These are phyloP conservation scores for Scylla paramamosain DNA, from an alignment of 1,140 invertebrate genomes.

Conservation along the genomic window DNA sequence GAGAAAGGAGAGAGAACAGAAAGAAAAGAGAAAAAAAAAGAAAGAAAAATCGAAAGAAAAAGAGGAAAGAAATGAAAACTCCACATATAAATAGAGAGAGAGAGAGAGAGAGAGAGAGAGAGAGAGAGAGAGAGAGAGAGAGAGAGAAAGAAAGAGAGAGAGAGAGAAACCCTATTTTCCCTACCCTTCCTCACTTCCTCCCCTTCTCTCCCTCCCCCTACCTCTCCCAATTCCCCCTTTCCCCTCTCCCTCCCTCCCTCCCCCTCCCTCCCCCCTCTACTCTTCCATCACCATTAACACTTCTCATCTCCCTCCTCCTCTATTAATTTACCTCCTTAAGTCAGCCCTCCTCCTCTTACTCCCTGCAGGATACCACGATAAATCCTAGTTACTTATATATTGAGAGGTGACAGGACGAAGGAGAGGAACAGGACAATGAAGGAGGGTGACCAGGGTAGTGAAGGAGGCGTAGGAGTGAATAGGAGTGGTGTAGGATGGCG, in stretches of 20 bases:
- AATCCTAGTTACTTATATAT: not conserved
- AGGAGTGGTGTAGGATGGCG: not conserved
- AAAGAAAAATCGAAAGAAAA: too few relatives aligned
- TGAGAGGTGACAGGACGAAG: too few relatives aligned
- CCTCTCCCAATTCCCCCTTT: not conserved
- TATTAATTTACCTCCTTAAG: not conserved
- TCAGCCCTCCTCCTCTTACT: not conserved
- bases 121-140: too few relatives aligned
- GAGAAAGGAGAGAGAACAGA: too few relatives aligned
- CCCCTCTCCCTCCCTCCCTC: not conserved
- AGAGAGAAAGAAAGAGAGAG: too few relatives aligned
- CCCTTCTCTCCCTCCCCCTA: not conserved
- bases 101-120: too few relatives aligned
- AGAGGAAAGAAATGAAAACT: too few relatives aligned
- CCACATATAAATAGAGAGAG: too few relatives aligned
- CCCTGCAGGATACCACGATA: not conserved
- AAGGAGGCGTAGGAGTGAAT: not conserved
- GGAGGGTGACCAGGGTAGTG: not conserved
- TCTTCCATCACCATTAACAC: not conserved
- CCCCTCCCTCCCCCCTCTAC: not conserved
- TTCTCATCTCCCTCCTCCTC: not conserved
- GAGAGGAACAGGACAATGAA: not conserved
- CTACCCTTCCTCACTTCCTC: conserved; percentile 30
- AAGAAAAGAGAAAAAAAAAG: too few relatives aligned
- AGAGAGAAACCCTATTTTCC: too few relatives aligned